These are phyloP conservation scores for Plectropomus leopardus DNA, from an alignment of 2,113 vertebrate species.

Conservation along the genomic window DNA sequence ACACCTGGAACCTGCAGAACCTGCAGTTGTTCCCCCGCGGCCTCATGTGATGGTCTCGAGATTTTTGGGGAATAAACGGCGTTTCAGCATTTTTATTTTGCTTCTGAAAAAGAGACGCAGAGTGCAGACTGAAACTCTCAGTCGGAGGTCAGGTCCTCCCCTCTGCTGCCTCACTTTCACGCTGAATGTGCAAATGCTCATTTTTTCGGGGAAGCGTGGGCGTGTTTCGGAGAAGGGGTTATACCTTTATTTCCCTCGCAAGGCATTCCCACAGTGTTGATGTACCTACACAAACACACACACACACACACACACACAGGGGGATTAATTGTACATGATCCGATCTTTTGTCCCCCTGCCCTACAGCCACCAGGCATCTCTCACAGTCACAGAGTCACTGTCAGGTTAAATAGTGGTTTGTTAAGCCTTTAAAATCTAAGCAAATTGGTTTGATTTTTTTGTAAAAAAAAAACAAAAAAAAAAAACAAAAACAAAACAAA, in stretches of 20 bases:
- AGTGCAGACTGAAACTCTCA: constrained; percentile 60
- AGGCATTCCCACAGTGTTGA: constrained; percentile 66
- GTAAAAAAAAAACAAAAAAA: too few relatives aligned
- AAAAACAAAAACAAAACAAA: too few relatives aligned
- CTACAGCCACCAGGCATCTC: constrained; percentile 29
- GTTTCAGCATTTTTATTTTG: constrained; percentile 25
- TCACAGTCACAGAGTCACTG: neutral
- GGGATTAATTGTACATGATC: neutral
- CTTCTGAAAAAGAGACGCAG: constrained; percentile 42
- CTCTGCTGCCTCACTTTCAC: constrained; percentile 64
- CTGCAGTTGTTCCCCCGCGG: neutral
- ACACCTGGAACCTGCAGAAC: too few relatives aligned
- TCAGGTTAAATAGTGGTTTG: neutral
- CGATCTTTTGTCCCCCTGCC: constrained; percentile 27
- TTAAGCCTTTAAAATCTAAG: neutral
- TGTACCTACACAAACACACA: neutral
- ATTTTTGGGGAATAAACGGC: neutral
- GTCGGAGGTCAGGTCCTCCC: constrained; percentile 52
- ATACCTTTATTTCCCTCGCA: constrained; percentile 61
- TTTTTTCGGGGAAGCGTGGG: constrained; percentile 76
- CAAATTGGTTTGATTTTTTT: too few relatives aligned
- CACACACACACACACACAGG: neutral
- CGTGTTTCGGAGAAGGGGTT: constrained; percentile 66
- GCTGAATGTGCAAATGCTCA: constrained; percentile 72
- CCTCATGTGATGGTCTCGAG: neutral